Conservation (phyloP, 2,797 vertebrate genomes). For the Lepilemur septentrionalis region DNA sequence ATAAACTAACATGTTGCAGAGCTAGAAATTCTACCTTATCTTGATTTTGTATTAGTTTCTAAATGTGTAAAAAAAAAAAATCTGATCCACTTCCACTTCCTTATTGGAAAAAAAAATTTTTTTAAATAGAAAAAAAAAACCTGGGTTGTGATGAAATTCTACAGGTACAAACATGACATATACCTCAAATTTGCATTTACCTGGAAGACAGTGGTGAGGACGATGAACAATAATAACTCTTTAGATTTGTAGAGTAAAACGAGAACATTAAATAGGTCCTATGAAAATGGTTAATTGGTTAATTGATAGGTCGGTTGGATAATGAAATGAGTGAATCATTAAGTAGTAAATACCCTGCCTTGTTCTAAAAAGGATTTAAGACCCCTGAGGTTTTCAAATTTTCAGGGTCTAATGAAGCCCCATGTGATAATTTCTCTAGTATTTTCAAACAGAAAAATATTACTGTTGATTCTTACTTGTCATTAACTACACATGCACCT, state of each 20-base stretch:
- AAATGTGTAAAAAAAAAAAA: background rate
- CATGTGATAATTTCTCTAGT: background rate
- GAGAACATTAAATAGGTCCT: background rate
- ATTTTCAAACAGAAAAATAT: slow-evolving; percentile 32
- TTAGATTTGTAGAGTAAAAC: background rate
- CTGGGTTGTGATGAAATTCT: background rate
- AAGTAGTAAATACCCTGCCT: background rate
- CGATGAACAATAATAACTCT: background rate
- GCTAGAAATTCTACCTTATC: background rate
- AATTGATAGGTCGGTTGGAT: background rate
- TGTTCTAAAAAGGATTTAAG: slow-evolving; percentile 34
- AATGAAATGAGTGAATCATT: background rate
- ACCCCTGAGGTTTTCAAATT: background rate
- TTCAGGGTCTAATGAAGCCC: background rate
- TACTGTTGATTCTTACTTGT: background rate
- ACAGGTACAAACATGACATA: background rate
- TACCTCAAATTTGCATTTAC: slow-evolving; percentile 18
- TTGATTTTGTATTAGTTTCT: background rate
- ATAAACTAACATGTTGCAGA: background rate
- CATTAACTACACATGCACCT: background rate
- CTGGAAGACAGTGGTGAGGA: background rate
- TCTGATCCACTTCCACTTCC: background rate
- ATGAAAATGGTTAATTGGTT: background rate
- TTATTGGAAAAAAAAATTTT: no score
- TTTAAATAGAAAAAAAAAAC: background rate